Conservation (phyloP, 1,140 invertebrate species). For the Sitophilus oryzae region DNA sequence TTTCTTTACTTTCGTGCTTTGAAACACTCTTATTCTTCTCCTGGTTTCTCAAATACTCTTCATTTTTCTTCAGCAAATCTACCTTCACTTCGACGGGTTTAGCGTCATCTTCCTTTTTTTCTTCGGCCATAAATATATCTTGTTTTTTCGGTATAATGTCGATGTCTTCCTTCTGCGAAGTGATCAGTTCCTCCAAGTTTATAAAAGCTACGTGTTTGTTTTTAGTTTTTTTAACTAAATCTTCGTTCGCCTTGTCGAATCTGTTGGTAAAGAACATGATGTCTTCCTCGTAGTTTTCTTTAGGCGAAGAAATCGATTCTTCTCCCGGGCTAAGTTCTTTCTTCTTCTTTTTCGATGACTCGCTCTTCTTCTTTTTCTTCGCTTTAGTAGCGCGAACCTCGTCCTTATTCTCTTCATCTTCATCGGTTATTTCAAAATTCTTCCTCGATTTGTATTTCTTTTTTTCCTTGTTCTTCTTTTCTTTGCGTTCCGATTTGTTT, state of each 20-base stretch:
- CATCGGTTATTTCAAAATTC: too few relatives aligned
- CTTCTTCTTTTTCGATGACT: too few relatives aligned
- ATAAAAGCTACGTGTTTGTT: constrained; percentile 1
- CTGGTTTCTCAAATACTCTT: constrained; percentile 20
- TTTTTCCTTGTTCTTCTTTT: not conserved
- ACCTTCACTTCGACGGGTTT: constrained; percentile 18
- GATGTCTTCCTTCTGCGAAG: not conserved
- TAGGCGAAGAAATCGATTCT: not conserved
- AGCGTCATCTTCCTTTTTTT: too few relatives aligned
- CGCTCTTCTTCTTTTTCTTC: constrained; percentile 2
- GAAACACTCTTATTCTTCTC: constrained; percentile 4
- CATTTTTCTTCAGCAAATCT: constrained; percentile 19
- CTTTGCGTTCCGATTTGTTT: constrained; percentile 2
- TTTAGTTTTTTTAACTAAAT: too few relatives aligned
- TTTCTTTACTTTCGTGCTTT: not conserved
- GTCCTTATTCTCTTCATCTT: too few relatives aligned
- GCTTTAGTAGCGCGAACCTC: not conserved
- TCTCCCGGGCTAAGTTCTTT: too few relatives aligned
- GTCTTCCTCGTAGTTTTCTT: constrained; percentile 18
- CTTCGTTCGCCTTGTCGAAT: too few relatives aligned
- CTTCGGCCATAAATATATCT: too few relatives aligned
- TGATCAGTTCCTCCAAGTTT: not conserved
- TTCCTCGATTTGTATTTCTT: too few relatives aligned
- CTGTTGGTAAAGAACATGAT: constrained; percentile 15
- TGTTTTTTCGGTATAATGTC: constrained; percentile 7